Evolutionary conservation across 2,888 invertebrate genomes (phyloP).

Genomic region (Eupithecia exiguata): DNA sequence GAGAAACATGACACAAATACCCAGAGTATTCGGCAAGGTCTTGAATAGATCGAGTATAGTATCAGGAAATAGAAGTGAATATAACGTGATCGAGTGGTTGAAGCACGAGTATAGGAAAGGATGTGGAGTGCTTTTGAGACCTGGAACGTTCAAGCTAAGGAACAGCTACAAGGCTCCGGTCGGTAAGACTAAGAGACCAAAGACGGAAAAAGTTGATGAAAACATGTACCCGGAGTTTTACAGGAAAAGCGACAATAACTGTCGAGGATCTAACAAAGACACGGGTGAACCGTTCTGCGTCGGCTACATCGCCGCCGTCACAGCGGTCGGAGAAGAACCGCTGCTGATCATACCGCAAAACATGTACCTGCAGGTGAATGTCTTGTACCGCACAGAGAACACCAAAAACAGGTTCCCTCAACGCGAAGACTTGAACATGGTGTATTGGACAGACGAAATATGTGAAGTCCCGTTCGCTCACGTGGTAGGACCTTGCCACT

Average conservation of each 20-base stretch:
- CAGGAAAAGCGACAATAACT: conserved; percentile 87
- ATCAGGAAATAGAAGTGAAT: conserved; percentile 71
- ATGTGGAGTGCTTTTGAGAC: conserved; percentile 87
- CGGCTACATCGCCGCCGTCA: conserved; percentile 87
- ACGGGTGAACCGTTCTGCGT: conserved; percentile 91
- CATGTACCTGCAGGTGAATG: conserved; percentile 86
- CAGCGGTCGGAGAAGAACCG: conserved; percentile 78
- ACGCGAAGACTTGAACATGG: conserved; percentile 87
- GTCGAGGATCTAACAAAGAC: conserved; percentile 88
- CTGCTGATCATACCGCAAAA: conserved; percentile 80
- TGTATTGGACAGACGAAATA: conserved; percentile 92
- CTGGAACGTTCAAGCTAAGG: conserved; percentile 85
- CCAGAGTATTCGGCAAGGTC: conserved; percentile 75
- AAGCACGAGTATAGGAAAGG: conserved; percentile 86
- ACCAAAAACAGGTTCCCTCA: conserved; percentile 85
- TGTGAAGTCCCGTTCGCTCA: conserved; percentile 83
- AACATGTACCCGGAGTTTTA: conserved; percentile 91
- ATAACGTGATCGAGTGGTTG: conserved; percentile 83
- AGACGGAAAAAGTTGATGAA: conserved; percentile 85
- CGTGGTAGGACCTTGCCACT: conserved; percentile 88
- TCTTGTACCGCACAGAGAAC: conserved; percentile 90
- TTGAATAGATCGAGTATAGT: conserved; percentile 65
- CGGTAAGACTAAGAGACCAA: conserved; percentile 55
- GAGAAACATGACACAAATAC: conserved; percentile 72
- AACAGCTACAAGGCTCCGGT: conserved; percentile 53